Percentiles rank a stretch among this genome's conserved stretches.
Conservation (phyloP, 1,140 invertebrate species). For the Melanaphis sacchari region DNA sequence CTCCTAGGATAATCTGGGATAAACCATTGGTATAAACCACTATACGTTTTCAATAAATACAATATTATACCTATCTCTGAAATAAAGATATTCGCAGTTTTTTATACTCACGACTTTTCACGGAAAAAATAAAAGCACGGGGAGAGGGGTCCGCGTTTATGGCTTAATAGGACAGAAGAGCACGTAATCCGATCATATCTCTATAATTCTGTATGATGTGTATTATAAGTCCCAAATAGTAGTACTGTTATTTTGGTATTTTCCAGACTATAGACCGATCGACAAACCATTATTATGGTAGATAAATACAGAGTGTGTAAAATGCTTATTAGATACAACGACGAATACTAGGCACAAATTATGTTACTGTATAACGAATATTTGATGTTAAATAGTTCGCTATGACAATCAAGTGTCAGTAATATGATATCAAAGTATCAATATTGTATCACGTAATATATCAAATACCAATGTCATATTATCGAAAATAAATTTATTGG, state of each 20-base stretch:
- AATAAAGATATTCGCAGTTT: background rate
- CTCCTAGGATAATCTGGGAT: too few species aligned
- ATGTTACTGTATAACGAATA: background rate
- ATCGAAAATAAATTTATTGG: background rate
- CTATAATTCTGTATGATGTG: background rate
- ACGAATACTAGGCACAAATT: background rate
- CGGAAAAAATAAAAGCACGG: background rate
- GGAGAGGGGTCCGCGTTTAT: too few species aligned
- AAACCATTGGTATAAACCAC: too few species aligned
- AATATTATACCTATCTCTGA: background rate
- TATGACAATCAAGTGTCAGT: background rate
- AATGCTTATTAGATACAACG: background rate
- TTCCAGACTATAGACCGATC: background rate
- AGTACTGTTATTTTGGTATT: background rate
- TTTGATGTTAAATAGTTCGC: background rate
- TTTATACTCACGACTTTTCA: background rate
- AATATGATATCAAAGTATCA: background rate
- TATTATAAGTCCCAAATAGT: background rate
- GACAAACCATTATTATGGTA: background rate
- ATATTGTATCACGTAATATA: background rate
- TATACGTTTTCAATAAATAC: background rate
- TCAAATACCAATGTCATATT: background rate
- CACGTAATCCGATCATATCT: background rate
- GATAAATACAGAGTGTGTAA: background rate
- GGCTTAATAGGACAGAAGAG: background rate